Conservation (phyloP, 2,888 invertebrate species). For the Epinotia ramella region DNA sequence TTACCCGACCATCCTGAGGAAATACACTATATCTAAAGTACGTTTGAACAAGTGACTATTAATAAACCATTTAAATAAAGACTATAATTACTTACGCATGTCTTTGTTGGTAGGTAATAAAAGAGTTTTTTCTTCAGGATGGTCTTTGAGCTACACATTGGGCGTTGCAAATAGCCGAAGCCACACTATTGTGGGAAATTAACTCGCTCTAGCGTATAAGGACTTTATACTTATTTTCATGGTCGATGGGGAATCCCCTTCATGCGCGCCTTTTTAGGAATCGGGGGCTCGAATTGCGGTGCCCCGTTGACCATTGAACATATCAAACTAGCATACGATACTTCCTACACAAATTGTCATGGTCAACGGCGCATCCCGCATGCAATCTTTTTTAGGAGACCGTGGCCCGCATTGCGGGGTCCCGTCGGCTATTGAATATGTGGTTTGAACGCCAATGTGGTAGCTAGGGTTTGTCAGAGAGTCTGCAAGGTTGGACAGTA, state of each 20-base stretch:
- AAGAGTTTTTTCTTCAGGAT: slow-evolving; percentile 10
- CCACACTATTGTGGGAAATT: not conserved
- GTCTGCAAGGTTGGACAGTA: slow-evolving; percentile 3
- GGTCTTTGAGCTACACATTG: not conserved
- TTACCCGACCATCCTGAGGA: slow-evolving; percentile 2
- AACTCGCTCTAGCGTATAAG: not conserved
- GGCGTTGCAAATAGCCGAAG: slow-evolving; percentile 6
- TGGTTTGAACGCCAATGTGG: not conserved
- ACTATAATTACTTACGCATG: not conserved
- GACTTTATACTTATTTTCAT: not conserved
- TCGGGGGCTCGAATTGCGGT: not conserved
- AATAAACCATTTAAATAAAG: too few species aligned
- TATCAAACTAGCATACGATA: not conserved
- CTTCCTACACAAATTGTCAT: not conserved
- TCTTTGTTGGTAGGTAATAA: not conserved
- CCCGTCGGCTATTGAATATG: not conserved
- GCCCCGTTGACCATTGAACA: not conserved
- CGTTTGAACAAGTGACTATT: not conserved
- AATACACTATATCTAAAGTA: not conserved
- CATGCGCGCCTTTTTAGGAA: slow-evolving; percentile 4
- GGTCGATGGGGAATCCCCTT: not conserved
- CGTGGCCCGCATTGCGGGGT: not conserved
- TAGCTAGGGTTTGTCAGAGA: not conserved
- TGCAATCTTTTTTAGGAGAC: not conserved
- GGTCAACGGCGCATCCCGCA: not conserved